Conservation (phyloP, 1,140 invertebrate species). For the Nasonia longicornis region DNA sequence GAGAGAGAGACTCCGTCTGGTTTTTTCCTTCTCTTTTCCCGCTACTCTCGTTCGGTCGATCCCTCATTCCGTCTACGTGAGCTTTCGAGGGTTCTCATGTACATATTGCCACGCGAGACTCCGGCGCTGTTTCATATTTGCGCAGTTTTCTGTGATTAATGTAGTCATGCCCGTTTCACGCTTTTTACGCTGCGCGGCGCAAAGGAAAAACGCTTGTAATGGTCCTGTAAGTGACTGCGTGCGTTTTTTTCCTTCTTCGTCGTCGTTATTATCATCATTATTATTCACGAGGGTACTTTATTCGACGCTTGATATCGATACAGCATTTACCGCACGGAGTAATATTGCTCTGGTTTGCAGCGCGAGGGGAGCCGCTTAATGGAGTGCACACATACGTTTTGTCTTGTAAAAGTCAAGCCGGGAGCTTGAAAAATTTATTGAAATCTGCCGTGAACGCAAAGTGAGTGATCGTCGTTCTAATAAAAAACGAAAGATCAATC, state of each 20-base stretch:
- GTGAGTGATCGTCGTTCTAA: no score
- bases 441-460: no score
- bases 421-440: not conserved
- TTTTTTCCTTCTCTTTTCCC: not conserved
- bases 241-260: not conserved
- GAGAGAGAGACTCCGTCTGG: not conserved
- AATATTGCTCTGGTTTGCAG: no score
- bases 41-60: slow-evolving; percentile 16
- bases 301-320: slow-evolving; percentile 3
- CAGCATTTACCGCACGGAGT: not conserved
- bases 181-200: not conserved
- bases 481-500: not conserved
- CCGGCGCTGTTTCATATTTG: slow-evolving; percentile 5
- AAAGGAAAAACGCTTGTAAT: slow-evolving; percentile 15
- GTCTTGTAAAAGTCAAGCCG: no score
- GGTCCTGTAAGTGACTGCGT: slow-evolving; percentile 5
- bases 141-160: slow-evolving; percentile 32
- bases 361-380: no score
- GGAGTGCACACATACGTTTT: no score
- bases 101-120: slow-evolving; percentile 1
- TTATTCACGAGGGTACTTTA: slow-evolving; percentile 29
- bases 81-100: slow-evolving; percentile 36
- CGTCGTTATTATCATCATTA: not conserved
- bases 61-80: slow-evolving; percentile 42
- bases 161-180: slow-evolving; percentile 13